phyloP scores from a whole-genome alignment of 2,797 vertebrate genomes.

The Phyllotis vaccarum region DNA sequence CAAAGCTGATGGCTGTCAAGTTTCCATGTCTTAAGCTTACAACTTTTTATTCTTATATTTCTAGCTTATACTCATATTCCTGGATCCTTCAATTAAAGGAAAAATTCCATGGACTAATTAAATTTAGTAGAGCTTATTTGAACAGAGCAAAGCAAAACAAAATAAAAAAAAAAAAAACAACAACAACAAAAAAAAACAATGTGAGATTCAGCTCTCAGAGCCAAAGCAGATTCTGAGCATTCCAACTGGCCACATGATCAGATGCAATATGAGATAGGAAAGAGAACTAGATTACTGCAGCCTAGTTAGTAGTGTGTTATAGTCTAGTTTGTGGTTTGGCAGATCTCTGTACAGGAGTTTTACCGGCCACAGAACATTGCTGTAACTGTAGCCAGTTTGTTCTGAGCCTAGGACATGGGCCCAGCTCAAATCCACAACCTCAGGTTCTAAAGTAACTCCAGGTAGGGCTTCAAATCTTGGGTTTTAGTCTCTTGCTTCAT shows the following conservation, averaged over 20 bases:
- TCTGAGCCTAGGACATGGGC: background rate
- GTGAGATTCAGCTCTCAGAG: background rate
- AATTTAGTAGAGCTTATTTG: conserved; percentile 10
- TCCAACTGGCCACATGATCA: background rate
- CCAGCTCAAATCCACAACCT: background rate
- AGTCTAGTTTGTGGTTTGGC: background rate
- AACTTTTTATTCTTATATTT: too few relatives aligned
- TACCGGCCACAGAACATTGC: background rate
- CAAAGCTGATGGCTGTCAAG: too few relatives aligned
- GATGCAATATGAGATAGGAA: background rate
- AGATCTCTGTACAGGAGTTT: background rate
- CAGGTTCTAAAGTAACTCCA: background rate
- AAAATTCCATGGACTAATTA: background rate
- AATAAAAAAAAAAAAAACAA: too few relatives aligned
- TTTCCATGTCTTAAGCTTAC: too few relatives aligned
- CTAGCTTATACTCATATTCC: too few relatives aligned
- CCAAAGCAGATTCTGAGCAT: background rate
- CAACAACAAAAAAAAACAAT: background rate
- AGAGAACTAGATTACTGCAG: background rate
- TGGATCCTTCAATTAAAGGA: background rate
- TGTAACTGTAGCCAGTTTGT: background rate
- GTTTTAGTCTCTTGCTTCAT: conserved; percentile 6
- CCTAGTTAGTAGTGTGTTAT: background rate
- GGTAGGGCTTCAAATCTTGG: background rate
- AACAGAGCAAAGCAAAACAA: background rate